Percentiles rank a stretch among this genome's conserved stretches.
Evolutionary conservation across 2,888 invertebrate genomes (phyloP).

Genomic region (Acronicta alni): DNA sequence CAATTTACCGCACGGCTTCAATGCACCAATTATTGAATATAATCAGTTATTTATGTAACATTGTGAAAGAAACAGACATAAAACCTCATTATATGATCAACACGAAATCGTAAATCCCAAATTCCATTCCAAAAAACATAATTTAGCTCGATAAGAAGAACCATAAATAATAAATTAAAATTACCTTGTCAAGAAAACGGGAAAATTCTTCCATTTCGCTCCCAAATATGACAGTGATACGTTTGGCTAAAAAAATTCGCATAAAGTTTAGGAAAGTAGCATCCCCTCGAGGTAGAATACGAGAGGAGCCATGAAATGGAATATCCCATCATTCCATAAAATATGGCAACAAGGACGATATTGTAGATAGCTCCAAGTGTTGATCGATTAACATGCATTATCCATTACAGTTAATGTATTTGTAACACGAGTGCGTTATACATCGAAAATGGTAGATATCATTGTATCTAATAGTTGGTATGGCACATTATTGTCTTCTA

Average conservation of each 20-base stretch:
- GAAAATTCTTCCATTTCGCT: conserved; percentile 35
- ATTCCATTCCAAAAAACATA: conserved; percentile 38
- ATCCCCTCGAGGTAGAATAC: conserved; percentile 34
- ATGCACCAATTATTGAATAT: background rate
- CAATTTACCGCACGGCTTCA: background rate
- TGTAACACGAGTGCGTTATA: conserved; percentile 37
- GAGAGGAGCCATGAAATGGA: conserved; percentile 31
- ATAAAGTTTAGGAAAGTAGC: conserved; percentile 40
- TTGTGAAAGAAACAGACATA: background rate
- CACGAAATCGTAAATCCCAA: conserved; percentile 23
- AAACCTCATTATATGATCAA: background rate
- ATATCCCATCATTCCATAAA: conserved; percentile 36
- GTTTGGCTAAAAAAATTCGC: conserved; percentile 21
- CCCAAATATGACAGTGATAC: conserved; percentile 40
- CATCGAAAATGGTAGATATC: conserved; percentile 3
- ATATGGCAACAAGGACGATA: conserved; percentile 26
- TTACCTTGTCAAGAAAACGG: conserved; percentile 42
- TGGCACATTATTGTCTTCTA: background rate
- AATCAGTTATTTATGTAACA: background rate
- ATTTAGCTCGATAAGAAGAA: conserved; percentile 40
- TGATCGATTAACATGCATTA: conserved; percentile 63
- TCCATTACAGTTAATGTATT: conserved; percentile 60
- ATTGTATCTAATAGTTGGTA: background rate
- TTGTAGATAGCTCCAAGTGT: conserved; percentile 38
- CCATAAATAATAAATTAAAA: conserved; percentile 50